Conservation (phyloP, 2,888 invertebrate species). For the Xanthia togata region DNA sequence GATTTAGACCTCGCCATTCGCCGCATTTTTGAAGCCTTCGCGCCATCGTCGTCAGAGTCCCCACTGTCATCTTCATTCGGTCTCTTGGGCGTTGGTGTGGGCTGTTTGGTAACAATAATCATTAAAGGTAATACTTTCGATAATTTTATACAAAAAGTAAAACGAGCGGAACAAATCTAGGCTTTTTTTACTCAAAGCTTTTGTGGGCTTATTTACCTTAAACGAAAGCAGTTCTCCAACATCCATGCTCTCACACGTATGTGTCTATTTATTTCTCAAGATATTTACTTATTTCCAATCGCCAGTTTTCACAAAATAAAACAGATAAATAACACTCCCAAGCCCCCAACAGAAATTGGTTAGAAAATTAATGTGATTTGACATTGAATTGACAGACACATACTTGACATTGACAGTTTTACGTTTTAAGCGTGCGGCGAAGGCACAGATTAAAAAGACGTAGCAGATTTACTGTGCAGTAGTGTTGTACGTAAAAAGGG, state of each 20-base stretch:
- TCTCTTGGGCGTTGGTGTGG: constrained; percentile 95
- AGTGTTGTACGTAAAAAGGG: background rate
- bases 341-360: background rate
- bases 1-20: constrained; percentile 89
- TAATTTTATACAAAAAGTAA: background rate
- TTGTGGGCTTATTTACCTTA: constrained; percentile 77
- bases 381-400: constrained; percentile 26
- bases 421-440: background rate
- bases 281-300: constrained; percentile 2
- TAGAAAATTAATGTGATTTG: constrained; percentile 3
- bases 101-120: constrained; percentile 85
- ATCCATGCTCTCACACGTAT: constrained; percentile 77
- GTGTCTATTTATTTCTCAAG: background rate
- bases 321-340: constrained; percentile 22
- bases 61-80: constrained; percentile 92
- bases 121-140: background rate
- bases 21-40: constrained; percentile 91
- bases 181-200: background rate
- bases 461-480: no score
- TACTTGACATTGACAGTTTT: background rate
- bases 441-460: constrained; percentile 8
- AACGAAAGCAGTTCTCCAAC: constrained; percentile 88
- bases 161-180: background rate
- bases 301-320: constrained; percentile 22
- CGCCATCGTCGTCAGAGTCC: constrained; percentile 92